Evolutionary conservation across 37 sponge, comb jelly and placozoan species (phyloP).

Genomic region (Crambe crambe): DNA sequence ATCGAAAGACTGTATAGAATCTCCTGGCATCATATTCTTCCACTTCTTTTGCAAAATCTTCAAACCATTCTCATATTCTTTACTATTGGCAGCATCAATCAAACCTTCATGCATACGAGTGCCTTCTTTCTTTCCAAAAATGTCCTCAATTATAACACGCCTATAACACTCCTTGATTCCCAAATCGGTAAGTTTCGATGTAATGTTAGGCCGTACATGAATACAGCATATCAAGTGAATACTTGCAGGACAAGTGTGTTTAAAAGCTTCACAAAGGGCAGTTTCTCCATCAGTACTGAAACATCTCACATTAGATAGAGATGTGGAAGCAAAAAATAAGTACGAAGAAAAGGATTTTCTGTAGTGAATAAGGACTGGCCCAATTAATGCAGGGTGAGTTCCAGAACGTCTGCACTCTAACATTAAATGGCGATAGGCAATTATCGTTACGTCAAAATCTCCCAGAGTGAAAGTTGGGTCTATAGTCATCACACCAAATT

Average conservation of each 20-base stretch:
- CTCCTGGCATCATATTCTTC: neutral
- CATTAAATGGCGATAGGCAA: no score
- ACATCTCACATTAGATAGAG: no score
- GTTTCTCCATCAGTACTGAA: no score
- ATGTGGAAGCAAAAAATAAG: no score
- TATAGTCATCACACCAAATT: no score
- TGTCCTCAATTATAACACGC: conserved; percentile 22
- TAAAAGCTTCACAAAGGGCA: no score
- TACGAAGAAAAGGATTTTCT: no score
- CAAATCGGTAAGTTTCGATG: conserved; percentile 8
- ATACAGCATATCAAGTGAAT: conserved; percentile 44
- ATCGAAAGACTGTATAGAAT: neutral
- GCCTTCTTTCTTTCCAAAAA: conserved; percentile 36
- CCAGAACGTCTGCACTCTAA: no score
- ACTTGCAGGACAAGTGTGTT: neutral
- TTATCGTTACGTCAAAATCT: no score
- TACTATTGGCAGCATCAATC: conserved; percentile 9
- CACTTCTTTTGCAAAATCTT: neutral
- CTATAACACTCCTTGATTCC: neutral
- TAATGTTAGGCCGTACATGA: conserved; percentile 44
- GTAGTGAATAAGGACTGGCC: no score
- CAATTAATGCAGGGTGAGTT: no score
- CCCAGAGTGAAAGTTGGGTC: no score
- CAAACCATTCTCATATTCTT: conserved; percentile 14
- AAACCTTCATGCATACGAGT: conserved; percentile 18